phyloP scores from a whole-genome alignment of 2,888 invertebrate genomes.

The Tribolium freemani region DNA sequence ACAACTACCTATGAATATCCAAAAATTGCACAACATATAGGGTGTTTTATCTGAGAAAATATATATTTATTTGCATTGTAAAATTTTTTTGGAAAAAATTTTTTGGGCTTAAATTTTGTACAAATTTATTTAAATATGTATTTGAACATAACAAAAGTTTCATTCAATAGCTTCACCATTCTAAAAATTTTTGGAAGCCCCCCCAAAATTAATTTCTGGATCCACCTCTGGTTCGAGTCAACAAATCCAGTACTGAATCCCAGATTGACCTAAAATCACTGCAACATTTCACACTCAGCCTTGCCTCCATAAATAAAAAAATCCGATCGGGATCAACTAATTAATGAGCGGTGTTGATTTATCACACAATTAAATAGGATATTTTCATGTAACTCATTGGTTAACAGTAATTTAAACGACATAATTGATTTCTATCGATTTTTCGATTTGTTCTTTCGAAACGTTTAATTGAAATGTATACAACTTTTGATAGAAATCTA shows the following conservation, averaged over 20 bases:
- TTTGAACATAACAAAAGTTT: too few relatives aligned
- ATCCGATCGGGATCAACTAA: slow-evolving; percentile 15
- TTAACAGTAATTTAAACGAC: slow-evolving; percentile 3
- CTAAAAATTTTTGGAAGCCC: too few relatives aligned
- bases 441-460: background rate
- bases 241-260: background rate
- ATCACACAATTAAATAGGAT: slow-evolving; percentile 18
- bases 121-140: too few relatives aligned
- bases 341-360: slow-evolving; percentile 14
- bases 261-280: background rate
- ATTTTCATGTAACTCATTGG: slow-evolving; percentile 12
- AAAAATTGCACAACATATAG: too few relatives aligned
- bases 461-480: slow-evolving; percentile 31
- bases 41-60: too few relatives aligned
- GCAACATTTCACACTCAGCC: background rate
- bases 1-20: too few relatives aligned
- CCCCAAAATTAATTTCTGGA: too few relatives aligned
- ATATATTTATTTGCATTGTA: too few relatives aligned
- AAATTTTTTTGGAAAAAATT: too few relatives aligned
- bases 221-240: too few relatives aligned
- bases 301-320: slow-evolving; percentile 18
- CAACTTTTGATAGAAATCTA: slow-evolving; percentile 28
- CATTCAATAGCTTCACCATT: too few relatives aligned
- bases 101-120: too few relatives aligned
- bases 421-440: slow-evolving; percentile 30